Evolutionary conservation across 2,797 vertebrate species (phyloP).

Genomic region (Merluccius polli): DNA sequence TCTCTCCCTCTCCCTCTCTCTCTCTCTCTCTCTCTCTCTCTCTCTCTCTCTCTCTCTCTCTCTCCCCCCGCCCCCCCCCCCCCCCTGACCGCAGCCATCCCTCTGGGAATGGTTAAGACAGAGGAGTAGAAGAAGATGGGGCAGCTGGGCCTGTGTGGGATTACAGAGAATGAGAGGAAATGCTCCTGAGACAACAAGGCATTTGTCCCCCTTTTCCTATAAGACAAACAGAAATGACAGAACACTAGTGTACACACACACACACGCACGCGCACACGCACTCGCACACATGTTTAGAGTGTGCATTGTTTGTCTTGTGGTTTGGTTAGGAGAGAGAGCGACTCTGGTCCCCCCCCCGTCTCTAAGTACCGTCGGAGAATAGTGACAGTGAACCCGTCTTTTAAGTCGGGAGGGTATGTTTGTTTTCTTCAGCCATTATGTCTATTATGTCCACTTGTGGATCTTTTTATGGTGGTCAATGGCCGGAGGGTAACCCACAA

Average conservation of each 20-base stretch:
- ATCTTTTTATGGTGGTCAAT: too few relatives aligned
- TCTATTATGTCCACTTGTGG: too few relatives aligned
- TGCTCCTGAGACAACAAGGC: conserved; percentile 15
- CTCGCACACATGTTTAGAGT: background rate
- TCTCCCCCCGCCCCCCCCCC: too few relatives aligned
- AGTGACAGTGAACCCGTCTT: too few relatives aligned
- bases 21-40: conserved; percentile 32
- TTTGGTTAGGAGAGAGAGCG: too few relatives aligned
- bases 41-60: conserved; percentile 21
- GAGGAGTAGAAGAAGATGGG: conserved; percentile 18
- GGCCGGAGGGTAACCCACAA: too few relatives aligned
- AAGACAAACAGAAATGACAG: background rate
- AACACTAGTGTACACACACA: background rate
- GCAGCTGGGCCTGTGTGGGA: conserved; percentile 3
- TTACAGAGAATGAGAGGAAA: conserved; percentile 22
- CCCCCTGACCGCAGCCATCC: conserved; percentile 20
- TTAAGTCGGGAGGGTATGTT: too few relatives aligned
- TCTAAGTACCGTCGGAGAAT: too few relatives aligned
- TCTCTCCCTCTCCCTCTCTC: conserved; percentile 18
- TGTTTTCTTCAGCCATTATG: too few relatives aligned
- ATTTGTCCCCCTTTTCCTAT: background rate
- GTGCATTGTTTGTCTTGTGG: too few relatives aligned
- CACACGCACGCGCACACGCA: conserved; percentile 3
- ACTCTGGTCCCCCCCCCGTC: too few relatives aligned
- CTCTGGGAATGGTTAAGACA: conserved; percentile 17